These are phyloP conservation scores for Corapipo altera DNA, from an alignment of 2,113 vertebrate species.

Conservation along the genomic window DNA sequence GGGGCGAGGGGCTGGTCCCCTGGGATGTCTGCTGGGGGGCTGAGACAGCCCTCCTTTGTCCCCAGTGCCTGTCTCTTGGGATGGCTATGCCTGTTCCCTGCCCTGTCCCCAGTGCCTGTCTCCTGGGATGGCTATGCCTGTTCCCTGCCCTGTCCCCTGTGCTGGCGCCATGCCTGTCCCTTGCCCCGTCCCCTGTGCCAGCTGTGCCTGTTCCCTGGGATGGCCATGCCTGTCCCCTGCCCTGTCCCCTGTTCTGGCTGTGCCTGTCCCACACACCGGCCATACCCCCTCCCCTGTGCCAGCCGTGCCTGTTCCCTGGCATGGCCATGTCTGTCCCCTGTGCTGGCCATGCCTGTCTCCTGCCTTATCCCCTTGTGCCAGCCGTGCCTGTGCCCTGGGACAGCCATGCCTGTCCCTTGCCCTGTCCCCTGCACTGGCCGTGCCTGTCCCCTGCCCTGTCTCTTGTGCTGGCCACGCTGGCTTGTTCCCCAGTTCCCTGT, in stretches of 20 bases:
- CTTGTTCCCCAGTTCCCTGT: neutral
- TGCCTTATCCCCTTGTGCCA: neutral
- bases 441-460: neutral
- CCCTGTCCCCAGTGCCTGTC: neutral
- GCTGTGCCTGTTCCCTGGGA: neutral
- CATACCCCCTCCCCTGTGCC: neutral
- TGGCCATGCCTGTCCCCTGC: neutral
- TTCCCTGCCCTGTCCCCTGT: neutral
- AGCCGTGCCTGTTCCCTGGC: neutral
- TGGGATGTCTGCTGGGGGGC: neutral
- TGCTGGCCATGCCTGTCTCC: neutral
- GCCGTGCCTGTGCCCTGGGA: neutral
- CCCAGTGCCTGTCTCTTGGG: neutral
- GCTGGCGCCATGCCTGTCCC: neutral
- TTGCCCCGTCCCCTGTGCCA: neutral
- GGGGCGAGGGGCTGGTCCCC: slow-evolving; percentile 40
- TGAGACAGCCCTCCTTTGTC: neutral
- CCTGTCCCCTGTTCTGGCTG: neutral
- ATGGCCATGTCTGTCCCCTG: neutral
- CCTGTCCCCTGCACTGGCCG: neutral
- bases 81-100: neutral
- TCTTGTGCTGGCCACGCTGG: neutral
- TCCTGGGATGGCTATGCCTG: neutral
- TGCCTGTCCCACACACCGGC: neutral
- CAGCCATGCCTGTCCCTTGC: neutral